These are phyloP conservation scores for Dastarcus helophoroides DNA, from an alignment of 2,888 invertebrate genomes.

Conservation along the genomic window DNA sequence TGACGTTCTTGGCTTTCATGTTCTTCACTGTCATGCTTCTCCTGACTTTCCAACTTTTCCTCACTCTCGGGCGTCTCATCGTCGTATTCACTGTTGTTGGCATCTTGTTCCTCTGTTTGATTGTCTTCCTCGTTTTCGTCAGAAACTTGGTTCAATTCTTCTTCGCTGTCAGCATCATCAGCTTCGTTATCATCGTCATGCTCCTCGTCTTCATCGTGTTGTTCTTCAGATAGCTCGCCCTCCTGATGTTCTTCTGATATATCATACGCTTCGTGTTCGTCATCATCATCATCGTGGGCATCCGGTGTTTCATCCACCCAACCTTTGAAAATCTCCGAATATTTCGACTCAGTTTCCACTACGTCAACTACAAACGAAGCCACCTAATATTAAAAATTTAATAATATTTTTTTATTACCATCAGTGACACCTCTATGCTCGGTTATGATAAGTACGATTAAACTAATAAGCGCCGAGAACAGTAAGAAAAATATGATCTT, in stretches of 20 bases:
- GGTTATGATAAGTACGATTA: conserved; percentile 66
- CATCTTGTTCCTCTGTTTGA: conserved; percentile 17
- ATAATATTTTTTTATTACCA: conserved; percentile 44
- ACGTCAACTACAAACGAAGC: conserved; percentile 42
- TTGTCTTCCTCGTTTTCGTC: conserved; percentile 14
- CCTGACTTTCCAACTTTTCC: conserved; percentile 17
- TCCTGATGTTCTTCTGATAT: conserved; percentile 26
- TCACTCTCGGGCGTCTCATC: conserved; percentile 11
- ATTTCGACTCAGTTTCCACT: conserved; percentile 52
- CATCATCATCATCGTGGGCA: conserved; percentile 31
- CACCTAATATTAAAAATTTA: not conserved
- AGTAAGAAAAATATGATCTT: conserved; percentile 71
- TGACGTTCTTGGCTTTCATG: conserved; percentile 1
- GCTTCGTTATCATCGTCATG: conserved; percentile 17
- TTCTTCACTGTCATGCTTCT: conserved; percentile 15
- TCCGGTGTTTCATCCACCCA: conserved; percentile 57
- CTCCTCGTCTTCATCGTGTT: conserved; percentile 17
- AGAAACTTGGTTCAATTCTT: conserved; percentile 8
- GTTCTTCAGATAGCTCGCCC: conserved; percentile 21
- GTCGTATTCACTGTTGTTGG: conserved; percentile 7
- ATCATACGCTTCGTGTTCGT: conserved; percentile 37
- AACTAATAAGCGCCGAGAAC: conserved; percentile 56
- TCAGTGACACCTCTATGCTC: conserved; percentile 70
- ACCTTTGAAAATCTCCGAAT: conserved; percentile 64
- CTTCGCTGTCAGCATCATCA: conserved; percentile 18